Evolutionary conservation across 2,113 vertebrate genomes (phyloP), one percentile per base, ranked within the genome.

Genomic region (Azemiops feae): DNA sequence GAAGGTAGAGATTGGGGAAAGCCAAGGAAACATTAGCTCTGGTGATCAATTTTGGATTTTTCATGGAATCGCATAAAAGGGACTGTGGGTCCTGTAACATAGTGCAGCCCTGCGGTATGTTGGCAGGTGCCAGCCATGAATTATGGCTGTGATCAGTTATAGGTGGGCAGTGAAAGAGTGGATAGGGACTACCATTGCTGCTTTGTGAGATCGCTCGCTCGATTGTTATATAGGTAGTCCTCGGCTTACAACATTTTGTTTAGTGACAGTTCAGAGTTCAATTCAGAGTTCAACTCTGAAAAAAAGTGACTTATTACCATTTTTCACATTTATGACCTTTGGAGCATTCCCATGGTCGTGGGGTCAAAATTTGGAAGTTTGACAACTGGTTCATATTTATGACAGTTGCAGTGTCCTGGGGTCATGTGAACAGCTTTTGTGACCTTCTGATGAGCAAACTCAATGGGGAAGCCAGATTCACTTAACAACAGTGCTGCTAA

Each of bases 191-290:
- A 39, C 1, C 52, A 86, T 54, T 60, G 55, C 25, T 87, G 53
- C 20, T 47, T 85, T 57, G 87, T 64, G 91, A 92, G 92, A n/a
- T 90, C 50, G 2, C 91, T 93, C 34, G 55, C 1, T 94, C 22
- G 89, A 91, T 91, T 95, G 93, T 92, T 94, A 60, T 30, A 64
- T 10, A 30, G 58, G 64, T 69, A 30, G 60, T n/a, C 11, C 60
- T n/a, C 2, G 0, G 2, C 11, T 64, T 64, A n/a, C 27, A 64
- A n/a, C 11, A 64, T 4, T 64, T 64, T 0, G 1, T 64, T 30
- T 64, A 64, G 27, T 64, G 27, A 30, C 10, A 64, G 3, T 64
- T 60, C 25, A 12, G 27, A 11, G 1, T 30, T 64, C 10, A 64
- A 1, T 64, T 60, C 25, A 12, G 27, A 11, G 11, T 14, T 64